Conservation (phyloP, 1,140 invertebrate genomes). For the Philotrypesis tridentata region DNA sequence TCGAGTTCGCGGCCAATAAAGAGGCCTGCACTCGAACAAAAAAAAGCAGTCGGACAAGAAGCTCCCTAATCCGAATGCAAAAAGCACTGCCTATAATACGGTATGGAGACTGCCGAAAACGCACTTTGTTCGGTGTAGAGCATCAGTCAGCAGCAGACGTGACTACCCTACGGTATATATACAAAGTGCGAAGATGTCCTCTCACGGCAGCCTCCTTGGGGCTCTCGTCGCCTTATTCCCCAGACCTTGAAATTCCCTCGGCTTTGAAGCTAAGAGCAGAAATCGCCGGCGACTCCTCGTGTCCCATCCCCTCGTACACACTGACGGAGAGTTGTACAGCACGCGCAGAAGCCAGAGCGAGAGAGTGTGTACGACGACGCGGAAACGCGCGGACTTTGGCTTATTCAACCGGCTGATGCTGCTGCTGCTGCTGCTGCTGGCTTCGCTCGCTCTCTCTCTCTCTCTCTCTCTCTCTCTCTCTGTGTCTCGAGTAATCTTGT, state of each 20-base stretch:
- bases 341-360: not conserved
- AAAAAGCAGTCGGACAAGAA: not conserved
- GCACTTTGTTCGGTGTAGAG: not conserved
- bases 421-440: too few species aligned
- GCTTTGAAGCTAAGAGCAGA: slow-evolving; percentile 36
- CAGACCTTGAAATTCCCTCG: slow-evolving; percentile 48
- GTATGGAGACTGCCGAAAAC: too few species aligned
- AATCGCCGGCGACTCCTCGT: slow-evolving; percentile 29
- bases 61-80: slow-evolving; percentile 25
- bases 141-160: slow-evolving; percentile 10
- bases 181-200: slow-evolving; percentile 25
- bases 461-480: not conserved
- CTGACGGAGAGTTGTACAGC: too few species aligned
- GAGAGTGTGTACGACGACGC: not conserved
- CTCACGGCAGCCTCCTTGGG: not conserved
- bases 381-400: slow-evolving; percentile 38
- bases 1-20: not conserved
- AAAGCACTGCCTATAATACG: not conserved
- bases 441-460: not conserved
- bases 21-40: not conserved
- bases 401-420: slow-evolving; percentile 40
- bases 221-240: slow-evolving; percentile 35
- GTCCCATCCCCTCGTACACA: not conserved
- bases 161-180: not conserved
- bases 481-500: slow-evolving; percentile 40